A percentile compares a stretch with the other conserved stretches of the same genome.
Evolutionary conservation across 2,113 vertebrate genomes (phyloP).

Genomic region (Xenotilapia flavipinnis): DNA sequence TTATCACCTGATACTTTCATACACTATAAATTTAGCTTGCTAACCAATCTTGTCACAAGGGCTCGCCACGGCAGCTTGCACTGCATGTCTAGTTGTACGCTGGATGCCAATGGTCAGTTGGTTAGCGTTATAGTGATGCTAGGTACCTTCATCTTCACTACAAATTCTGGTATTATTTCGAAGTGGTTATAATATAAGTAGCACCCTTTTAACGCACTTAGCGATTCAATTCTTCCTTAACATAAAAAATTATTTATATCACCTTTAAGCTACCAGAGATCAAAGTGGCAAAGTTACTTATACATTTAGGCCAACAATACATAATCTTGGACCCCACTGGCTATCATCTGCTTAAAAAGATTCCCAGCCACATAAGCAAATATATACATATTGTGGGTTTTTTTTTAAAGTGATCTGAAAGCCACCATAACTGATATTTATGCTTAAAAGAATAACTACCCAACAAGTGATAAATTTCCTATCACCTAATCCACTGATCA

Average conservation of each 20-base stretch:
- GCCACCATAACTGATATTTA: background rate
- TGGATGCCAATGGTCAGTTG: background rate
- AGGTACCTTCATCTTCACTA: background rate
- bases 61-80: background rate
- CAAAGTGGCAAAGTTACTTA: background rate
- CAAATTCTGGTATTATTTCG: background rate
- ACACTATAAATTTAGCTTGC: background rate
- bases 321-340: background rate
- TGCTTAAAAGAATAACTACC: background rate
- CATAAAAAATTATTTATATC: background rate
- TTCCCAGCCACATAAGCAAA: background rate
- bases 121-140: background rate
- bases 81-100: background rate
- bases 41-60: background rate
- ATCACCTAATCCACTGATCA: background rate
- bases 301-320: background rate
- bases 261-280: background rate
- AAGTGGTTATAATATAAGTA: background rate
- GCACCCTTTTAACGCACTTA: background rate
- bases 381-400: background rate
- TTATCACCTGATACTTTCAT: background rate
- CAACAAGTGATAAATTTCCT: background rate
- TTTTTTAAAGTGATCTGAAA: background rate
- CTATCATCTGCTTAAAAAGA: background rate
- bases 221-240: background rate